Percentiles rank a stretch among this genome's conserved stretches.
Conservation (phyloP, 2,113 vertebrate species). For the Eonycteris spelaea region DNA sequence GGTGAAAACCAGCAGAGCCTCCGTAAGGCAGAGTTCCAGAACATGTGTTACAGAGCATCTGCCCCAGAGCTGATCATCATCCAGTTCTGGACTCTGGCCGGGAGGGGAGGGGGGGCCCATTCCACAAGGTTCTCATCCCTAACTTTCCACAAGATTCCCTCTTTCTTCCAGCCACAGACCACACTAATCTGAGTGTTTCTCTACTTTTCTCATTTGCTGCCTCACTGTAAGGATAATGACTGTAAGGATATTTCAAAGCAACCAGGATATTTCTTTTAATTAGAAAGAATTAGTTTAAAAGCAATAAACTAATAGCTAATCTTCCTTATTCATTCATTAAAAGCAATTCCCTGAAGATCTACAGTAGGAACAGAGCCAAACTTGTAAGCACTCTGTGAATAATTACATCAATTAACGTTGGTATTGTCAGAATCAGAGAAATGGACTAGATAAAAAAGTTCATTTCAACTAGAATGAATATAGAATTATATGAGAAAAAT, state of each 20-base stretch:
- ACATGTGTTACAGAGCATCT: not conserved
- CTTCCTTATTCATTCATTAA: not conserved
- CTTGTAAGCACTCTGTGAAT: not conserved
- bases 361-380: not conserved
- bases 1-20: not conserved
- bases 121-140: not conserved
- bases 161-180: not conserved
- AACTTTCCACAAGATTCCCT: not conserved
- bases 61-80: not conserved
- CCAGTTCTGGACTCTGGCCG: not conserved
- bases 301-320: not conserved
- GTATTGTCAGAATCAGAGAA: slow-evolving; percentile 25
- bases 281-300: not conserved
- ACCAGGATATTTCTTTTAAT: not conserved
- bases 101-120: not conserved
- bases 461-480: not conserved
- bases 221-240: not conserved
- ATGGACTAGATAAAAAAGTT: not conserved
- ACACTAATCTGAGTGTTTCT: not conserved
- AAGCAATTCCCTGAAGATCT: not conserved
- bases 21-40: too few species aligned
- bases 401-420: not conserved
- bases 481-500: not conserved
- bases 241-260: not conserved
- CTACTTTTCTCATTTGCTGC: not conserved